Evolutionary conservation across 2,797 vertebrate genomes (phyloP).

Genomic region (Aldrovandia affinis): DNA sequence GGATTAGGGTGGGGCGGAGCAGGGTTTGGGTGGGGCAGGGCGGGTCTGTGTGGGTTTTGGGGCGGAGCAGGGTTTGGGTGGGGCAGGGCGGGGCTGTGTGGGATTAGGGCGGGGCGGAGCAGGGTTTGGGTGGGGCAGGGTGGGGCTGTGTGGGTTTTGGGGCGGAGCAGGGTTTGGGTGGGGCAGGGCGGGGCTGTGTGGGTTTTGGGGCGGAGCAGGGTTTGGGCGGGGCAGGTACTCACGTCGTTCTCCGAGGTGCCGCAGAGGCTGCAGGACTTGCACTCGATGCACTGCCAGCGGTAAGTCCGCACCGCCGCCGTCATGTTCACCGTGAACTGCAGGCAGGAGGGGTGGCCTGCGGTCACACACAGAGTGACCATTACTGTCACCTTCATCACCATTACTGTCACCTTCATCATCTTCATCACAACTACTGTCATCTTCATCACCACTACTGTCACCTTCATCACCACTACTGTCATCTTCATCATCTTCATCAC

Average conservation of each 20-base stretch:
- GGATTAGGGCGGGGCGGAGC: not conserved
- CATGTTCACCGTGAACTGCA: constrained; percentile 97
- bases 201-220: no score
- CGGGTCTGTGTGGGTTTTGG: no score
- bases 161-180: no score
- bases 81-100: no score
- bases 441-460: not conserved
- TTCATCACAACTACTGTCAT: constrained; percentile 16
- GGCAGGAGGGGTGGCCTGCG: constrained; percentile 92
- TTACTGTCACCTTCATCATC: not conserved
- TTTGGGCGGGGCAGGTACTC: constrained; percentile 58
- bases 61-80: constrained; percentile 40
- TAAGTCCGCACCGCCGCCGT: constrained; percentile 92
- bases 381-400: constrained; percentile 41
- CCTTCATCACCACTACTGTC: not conserved
- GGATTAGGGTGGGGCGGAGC: no score
- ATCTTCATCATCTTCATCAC: not conserved
- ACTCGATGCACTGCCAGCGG: constrained; percentile 96
- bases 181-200: no score
- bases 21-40: no score
- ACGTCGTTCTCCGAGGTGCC: constrained; percentile 95
- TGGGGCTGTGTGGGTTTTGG: no score
- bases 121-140: no score
- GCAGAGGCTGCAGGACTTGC: constrained; percentile 94
- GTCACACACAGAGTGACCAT: not conserved